These are phyloP conservation scores for Eunapius fragilis DNA, from an alignment of 37 sponge, comb jelly and placozoan genomes.

Conservation along the genomic window DNA sequence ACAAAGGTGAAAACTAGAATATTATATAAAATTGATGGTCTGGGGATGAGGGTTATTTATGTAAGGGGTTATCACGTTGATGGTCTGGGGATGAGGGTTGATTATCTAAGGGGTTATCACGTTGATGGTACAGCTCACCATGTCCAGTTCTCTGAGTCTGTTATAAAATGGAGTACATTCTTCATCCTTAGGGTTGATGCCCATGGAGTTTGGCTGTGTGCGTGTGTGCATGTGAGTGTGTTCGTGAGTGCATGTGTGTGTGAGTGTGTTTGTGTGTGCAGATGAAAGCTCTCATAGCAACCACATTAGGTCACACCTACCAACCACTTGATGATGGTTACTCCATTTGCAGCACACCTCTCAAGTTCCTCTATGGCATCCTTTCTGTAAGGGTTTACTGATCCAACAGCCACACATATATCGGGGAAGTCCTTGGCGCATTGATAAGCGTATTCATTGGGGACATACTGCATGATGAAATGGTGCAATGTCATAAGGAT, in stretches of 20 bases:
- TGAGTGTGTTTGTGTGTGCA: no score
- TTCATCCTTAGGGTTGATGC: constrained; percentile 72
- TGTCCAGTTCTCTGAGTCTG: constrained; percentile 78
- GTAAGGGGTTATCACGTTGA: no score
- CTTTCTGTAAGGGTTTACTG: constrained; percentile 82
- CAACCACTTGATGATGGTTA: constrained; percentile 89
- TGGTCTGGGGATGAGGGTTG: no score
- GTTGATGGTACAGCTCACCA: constrained; percentile 43
- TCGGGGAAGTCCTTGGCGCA: constrained; percentile 69
- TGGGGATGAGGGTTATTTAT: no score
- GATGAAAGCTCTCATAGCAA: neutral
- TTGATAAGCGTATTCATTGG: constrained; percentile 73
- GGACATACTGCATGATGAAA: constrained; percentile 62
- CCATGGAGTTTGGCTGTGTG: constrained; percentile 85
- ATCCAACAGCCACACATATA: constrained; percentile 72
- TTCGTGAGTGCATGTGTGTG: neutral
- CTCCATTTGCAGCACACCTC: constrained; percentile 63
- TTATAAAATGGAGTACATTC: constrained; percentile 72
- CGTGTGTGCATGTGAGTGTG: neutral
- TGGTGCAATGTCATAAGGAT: no score
- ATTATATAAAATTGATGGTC: no score
- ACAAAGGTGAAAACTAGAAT: no score
- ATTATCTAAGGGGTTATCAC: no score
- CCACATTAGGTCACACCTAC: constrained; percentile 19
- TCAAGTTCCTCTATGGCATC: constrained; percentile 80